Evolutionary conservation across 2,888 invertebrate genomes (phyloP).

Genomic region (Deilephila elpenor): DNA sequence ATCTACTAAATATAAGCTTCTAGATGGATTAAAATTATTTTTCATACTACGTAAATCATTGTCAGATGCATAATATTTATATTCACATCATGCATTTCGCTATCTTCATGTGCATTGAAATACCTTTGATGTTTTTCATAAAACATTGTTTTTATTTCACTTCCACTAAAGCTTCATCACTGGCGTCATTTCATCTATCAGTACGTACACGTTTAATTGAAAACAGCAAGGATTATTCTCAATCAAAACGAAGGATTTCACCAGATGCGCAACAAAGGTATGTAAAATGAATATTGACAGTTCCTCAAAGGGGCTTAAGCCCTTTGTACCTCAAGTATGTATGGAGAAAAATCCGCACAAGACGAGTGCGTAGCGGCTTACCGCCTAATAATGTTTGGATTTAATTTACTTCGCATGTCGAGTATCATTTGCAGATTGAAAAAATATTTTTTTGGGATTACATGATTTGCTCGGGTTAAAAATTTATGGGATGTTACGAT

Average conservation of each 20-base stretch:
- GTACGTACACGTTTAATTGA: not conserved
- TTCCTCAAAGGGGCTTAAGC: slow-evolving; percentile 63
- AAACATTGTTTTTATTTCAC: not conserved
- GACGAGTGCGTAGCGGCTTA: slow-evolving; percentile 61
- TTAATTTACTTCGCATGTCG: slow-evolving; percentile 52
- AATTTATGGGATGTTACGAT: not conserved
- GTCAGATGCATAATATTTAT: not conserved
- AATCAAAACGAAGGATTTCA: slow-evolving; percentile 27
- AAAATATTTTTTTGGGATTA: slow-evolving; percentile 32
- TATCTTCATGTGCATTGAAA: no score
- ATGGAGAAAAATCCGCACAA: slow-evolving; percentile 55
- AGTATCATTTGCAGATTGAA: slow-evolving; percentile 38
- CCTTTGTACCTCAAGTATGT: slow-evolving; percentile 53
- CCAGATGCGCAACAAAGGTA: slow-evolving; percentile 28
- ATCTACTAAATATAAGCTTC: not conserved
- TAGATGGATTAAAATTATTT: not conserved
- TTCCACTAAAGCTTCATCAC: not conserved
- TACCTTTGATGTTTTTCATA: no score
- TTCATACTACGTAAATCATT: no score
- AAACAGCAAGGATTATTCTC: not conserved
- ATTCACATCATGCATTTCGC: not conserved
- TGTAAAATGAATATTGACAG: slow-evolving; percentile 27
- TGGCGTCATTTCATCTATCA: not conserved
- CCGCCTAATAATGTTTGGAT: slow-evolving; percentile 68
- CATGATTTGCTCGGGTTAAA: slow-evolving; percentile 12